phyloP scores from a whole-genome alignment of 2,888 invertebrate genomes.

The Agrilus cyanescens region DNA sequence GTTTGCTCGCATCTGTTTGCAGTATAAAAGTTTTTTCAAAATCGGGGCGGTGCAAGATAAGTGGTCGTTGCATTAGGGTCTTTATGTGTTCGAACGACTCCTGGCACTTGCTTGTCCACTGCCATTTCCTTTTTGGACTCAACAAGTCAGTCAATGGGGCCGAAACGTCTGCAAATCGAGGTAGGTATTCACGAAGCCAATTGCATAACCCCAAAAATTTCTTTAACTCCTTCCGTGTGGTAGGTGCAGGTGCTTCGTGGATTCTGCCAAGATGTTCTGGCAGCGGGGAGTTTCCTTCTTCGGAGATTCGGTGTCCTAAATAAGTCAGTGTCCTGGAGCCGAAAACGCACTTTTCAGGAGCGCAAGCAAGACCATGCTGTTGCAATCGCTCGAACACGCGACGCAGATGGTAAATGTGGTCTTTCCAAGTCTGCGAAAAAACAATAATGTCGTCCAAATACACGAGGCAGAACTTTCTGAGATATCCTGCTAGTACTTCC shows the following conservation, averaged over 20 bases:
- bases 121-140: conserved; percentile 2
- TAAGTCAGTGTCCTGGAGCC: conserved; percentile 8
- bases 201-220: conserved; percentile 16
- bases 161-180: conserved; percentile 12
- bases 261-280: conserved; percentile 8
- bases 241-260: conserved; percentile 2
- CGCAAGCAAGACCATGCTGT: conserved; percentile 8
- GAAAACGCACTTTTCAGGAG: conserved; percentile 12
- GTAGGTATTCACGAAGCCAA: conserved; percentile 20
- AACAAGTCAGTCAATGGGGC: conserved; percentile 17
- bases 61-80: conserved; percentile 7
- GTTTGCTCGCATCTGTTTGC: conserved; percentile 17
- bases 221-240: conserved; percentile 9
- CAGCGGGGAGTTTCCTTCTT: conserved; percentile 8
- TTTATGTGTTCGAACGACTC: conserved; percentile 11
- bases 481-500: conserved; percentile 12
- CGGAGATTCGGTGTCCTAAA: conserved; percentile 11
- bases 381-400: conserved; percentile 13
- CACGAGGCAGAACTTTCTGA: conserved; percentile 13
- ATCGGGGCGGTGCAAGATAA: conserved; percentile 14
- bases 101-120: conserved; percentile 10
- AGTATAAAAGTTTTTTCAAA: conserved; percentile 11
- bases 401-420: conserved; percentile 14
- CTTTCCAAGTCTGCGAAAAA: conserved; percentile 8
- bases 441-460: conserved; percentile 24